Conservation (phyloP, 2,888 invertebrate genomes). For the Cosmia pyralina region DNA sequence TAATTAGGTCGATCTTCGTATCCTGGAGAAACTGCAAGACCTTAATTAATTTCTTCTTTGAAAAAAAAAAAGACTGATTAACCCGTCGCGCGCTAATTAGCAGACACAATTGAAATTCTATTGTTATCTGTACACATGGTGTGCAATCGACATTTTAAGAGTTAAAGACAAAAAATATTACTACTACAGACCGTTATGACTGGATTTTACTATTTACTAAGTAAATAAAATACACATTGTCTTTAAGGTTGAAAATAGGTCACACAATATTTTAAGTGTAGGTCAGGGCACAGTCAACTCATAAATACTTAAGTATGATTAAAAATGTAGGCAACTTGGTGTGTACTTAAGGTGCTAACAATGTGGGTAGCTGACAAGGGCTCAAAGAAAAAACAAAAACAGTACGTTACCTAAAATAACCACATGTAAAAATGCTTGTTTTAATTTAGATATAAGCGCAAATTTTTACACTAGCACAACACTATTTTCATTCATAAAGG, state of each 20-base stretch:
- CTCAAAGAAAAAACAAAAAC: conserved; percentile 6
- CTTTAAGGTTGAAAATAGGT: conserved; percentile 3
- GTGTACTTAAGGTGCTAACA: conserved; percentile 15
- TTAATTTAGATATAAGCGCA: background rate
- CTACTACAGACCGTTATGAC: no score
- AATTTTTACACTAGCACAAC: no score
- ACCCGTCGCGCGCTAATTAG: no score
- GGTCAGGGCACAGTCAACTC: conserved; percentile 5
- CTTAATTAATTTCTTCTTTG: background rate
- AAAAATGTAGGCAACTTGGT: conserved; percentile 1
- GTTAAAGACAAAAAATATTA: no score
- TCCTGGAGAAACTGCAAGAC: background rate
- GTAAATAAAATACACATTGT: conserved; percentile 5
- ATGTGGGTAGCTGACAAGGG: background rate
- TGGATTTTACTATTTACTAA: background rate
- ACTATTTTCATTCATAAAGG: background rate
- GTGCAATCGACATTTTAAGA: no score
- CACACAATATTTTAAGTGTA: background rate
- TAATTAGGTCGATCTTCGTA: background rate
- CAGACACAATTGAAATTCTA: no score
- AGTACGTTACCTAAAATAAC: background rate
- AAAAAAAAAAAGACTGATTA: background rate
- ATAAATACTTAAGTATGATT: conserved; percentile 27
- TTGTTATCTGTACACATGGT: no score
- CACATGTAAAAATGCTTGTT: background rate